Evolutionary conservation across 1,140 invertebrate genomes (phyloP), one percentile per base, ranked within the genome.

Genomic region (Drosophila oshimai): DNA sequence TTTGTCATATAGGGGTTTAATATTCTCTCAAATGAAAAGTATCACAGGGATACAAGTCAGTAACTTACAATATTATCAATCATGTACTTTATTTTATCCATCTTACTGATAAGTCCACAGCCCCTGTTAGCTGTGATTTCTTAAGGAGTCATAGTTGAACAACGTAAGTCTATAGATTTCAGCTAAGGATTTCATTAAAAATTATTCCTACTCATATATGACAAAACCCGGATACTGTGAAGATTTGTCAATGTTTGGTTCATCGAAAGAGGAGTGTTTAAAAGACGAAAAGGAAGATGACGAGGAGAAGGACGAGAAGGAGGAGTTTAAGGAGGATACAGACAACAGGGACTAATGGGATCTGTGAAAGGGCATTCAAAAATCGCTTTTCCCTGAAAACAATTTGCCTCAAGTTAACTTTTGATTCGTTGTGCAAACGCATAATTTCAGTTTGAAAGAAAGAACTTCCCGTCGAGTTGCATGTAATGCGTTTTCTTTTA

Each of bases 401-500:
- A 3, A 13, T 10, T 28, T 26, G 15, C 3, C 2, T 15, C 7
- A 15, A 45, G 28, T 41, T 42, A 54, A 37, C 22, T 39, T 72
- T 54, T 64, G 75, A 33, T 70, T 53, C 34, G 12, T 33, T 60
- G 41, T 36, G 51, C 61, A 37, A 64, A 75, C 71, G 76, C 64
- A 80, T 80, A 79, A 79, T 79, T 79, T 84, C 31, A 71, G 71
- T 73, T 50, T 58, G 13, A 72, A 72, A 72, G 45, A 72, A 61
- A 37, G 39, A 70, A 57, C 17, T 78, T 84, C 53, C 54, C 34
- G 45, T 74, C 42, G 50, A 55, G 72, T 34, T 73, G 57, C 49
- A 53, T 64, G 61, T 81, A 81, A 81, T 81, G 77, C 77, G 33
- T 76, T 81, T 81, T 79, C 62, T 58, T 79, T 61, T 73, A 57